Percentiles rank a stretch among this genome's conserved stretches.
phyloP scores from a whole-genome alignment of 2,797 vertebrate genomes.

The Lateolabrax maculatus region DNA sequence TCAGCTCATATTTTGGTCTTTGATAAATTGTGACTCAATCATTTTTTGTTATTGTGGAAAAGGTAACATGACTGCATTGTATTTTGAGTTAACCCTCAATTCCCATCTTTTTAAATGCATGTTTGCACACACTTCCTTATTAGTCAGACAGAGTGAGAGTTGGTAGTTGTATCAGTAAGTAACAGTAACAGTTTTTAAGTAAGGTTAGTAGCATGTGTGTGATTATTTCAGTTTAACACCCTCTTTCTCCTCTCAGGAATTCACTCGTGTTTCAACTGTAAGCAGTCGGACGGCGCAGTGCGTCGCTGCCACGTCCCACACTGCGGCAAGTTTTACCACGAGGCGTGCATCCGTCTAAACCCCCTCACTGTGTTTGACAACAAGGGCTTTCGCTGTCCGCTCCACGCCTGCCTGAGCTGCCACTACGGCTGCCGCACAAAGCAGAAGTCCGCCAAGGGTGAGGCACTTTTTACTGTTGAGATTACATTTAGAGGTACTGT shows the following conservation, averaged over 20 bases:
- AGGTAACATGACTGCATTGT: not conserved
- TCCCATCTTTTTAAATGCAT: not conserved
- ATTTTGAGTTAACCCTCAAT: not conserved
- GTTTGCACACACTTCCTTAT: not conserved
- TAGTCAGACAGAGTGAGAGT: not conserved
- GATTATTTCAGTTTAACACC: not conserved
- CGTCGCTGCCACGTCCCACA: constrained; percentile 92
- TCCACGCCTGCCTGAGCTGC: constrained; percentile 97
- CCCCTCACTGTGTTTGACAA: constrained; percentile 93
- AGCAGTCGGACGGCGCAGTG: constrained; percentile 89
- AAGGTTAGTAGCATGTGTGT: not conserved
- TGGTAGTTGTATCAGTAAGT: not conserved
- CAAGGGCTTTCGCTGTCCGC: constrained; percentile 95
- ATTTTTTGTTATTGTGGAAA: not conserved
- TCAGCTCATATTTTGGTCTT: not conserved
- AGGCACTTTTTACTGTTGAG: not conserved
- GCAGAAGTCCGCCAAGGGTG: constrained; percentile 92
- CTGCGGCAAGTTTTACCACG: constrained; percentile 98
- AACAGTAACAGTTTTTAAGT: too few species aligned
- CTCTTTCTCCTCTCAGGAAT: constrained; percentile 80
- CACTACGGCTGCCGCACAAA: constrained; percentile 89
- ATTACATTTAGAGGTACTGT: not conserved
- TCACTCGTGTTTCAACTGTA: constrained; percentile 95
- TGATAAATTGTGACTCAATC: not conserved
- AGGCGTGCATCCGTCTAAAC: constrained; percentile 90